Conservation (phyloP, 2,888 invertebrate genomes). For the Incurvaria masculella region DNA sequence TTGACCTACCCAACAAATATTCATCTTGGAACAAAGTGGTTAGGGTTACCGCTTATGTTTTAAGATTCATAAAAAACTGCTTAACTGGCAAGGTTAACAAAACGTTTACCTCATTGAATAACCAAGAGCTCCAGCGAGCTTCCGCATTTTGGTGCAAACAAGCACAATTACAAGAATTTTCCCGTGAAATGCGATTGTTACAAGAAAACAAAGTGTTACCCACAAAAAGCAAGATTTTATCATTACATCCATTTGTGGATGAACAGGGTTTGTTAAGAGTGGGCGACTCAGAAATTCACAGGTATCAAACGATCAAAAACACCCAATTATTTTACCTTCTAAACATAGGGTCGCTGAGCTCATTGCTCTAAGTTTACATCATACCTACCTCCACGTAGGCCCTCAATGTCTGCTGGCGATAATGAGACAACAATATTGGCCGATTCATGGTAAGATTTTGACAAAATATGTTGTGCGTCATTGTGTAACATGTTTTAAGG, state of each 20-base stretch:
- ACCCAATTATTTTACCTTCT: slow-evolving; percentile 6
- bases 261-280: slow-evolving; percentile 1
- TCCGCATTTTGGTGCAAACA: neutral
- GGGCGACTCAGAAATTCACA: slow-evolving; percentile 1
- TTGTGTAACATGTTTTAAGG: slow-evolving; percentile 4
- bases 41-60: neutral
- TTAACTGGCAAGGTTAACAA: neutral
- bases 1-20: neutral
- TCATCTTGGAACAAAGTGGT: neutral
- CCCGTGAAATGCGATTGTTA: neutral
- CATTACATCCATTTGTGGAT: slow-evolving; percentile 1
- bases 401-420: neutral
- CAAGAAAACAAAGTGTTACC: neutral
- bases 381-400: slow-evolving; percentile 1
- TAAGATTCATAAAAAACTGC: neutral
- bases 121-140: neutral
- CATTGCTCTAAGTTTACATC: slow-evolving; percentile 3
- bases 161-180: neutral
- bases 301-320: slow-evolving; percentile 1
- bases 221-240: neutral
- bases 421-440: slow-evolving; percentile 3
- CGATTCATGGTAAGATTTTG: neutral
- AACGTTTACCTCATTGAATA: neutral
- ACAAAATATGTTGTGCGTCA: neutral
- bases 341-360: neutral